These are phyloP conservation scores for Agonum fuliginosum DNA, from an alignment of 2,888 invertebrate species.

Conservation along the genomic window DNA sequence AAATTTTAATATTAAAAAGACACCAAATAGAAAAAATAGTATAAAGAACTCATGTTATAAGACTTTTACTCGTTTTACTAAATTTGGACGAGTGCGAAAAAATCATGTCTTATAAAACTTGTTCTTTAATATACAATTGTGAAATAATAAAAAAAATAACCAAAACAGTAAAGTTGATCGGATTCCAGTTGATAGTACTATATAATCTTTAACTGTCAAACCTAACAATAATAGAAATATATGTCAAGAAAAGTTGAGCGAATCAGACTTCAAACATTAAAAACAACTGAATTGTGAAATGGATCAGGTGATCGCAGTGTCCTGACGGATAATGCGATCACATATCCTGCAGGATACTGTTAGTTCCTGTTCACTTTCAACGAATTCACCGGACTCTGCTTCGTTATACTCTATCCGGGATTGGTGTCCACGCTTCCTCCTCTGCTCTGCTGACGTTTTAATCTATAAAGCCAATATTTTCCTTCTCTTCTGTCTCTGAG, in stretches of 20 bases:
- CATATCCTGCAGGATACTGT: not conserved
- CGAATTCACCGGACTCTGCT: constrained; percentile 21
- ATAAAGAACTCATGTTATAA: too few relatives aligned
- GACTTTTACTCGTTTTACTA: too few relatives aligned
- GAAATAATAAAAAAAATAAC: too few relatives aligned
- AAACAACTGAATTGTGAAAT: not conserved
- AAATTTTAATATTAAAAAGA: too few relatives aligned
- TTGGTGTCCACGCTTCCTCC: constrained; percentile 9
- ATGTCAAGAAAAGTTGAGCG: not conserved
- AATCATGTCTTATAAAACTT: too few relatives aligned
- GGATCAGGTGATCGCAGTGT: constrained; percentile 1
- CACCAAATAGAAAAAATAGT: too few relatives aligned
- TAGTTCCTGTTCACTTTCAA: not conserved
- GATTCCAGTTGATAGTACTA: too few relatives aligned
- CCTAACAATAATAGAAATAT: not conserved
- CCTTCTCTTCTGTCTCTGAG: constrained; percentile 12
- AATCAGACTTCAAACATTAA: not conserved
- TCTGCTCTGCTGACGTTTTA: constrained; percentile 40
- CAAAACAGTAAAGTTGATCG: too few relatives aligned
- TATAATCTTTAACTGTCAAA: not conserved
- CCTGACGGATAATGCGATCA: not conserved
- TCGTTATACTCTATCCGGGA: constrained; percentile 10
- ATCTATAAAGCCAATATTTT: constrained; percentile 47
- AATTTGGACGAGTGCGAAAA: too few relatives aligned
- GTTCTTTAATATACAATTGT: too few relatives aligned